Evolutionary conservation across 2,888 invertebrate genomes (phyloP), one percentile per base, ranked within the genome.

Genomic region (Oscheius myriophilus): DNA sequence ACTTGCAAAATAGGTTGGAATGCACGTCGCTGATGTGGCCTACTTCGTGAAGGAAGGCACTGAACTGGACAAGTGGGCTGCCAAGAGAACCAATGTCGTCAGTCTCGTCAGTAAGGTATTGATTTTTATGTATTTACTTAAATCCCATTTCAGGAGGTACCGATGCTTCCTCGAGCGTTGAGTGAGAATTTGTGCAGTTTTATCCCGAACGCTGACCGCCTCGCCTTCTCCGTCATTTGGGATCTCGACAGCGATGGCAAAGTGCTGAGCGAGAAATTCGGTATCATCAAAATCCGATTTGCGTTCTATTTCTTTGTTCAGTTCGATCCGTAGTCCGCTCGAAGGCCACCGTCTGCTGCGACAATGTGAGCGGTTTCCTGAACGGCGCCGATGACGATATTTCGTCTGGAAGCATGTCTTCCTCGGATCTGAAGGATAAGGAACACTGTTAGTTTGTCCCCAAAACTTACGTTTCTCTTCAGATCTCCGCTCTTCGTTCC

Each of bases 11-110:
- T 63, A 78, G 63, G 64, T 81, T 9, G 96, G 95, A 87, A 92
- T 98, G 0, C 98, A 98, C 86, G 98, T 98, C 72, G 93, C 96
- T 4, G 96, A 97, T 89, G 96, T 96, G 0, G 90, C 93, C 0
- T 92, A 91, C 87, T 96, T 92, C 88, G 89, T 96, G 59, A 85
- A 90, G 63, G 92, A 92, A 86, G 90, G 90, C 67, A 92, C 92
- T 9, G 89, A 90, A 58, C 87, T 96, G 61, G 95, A 95, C 87
- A 88, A 89, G 68, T 90, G 91, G 82, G 94, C 96, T 0, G 89
- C 91, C 25, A 88, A 91, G 51, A 91, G 94, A 77, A 94, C 94
- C 1, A 96, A 95, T 0, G 93, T 93, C 65, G 92, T 95, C 68
- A 97, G 97, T 87, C 89, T 96, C 86, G 92, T 93, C 1, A 92